A percentile compares a stretch with the other conserved stretches of the same genome.
Conservation (phyloP, 2,888 invertebrate species). For the Brenthis daphne region DNA sequence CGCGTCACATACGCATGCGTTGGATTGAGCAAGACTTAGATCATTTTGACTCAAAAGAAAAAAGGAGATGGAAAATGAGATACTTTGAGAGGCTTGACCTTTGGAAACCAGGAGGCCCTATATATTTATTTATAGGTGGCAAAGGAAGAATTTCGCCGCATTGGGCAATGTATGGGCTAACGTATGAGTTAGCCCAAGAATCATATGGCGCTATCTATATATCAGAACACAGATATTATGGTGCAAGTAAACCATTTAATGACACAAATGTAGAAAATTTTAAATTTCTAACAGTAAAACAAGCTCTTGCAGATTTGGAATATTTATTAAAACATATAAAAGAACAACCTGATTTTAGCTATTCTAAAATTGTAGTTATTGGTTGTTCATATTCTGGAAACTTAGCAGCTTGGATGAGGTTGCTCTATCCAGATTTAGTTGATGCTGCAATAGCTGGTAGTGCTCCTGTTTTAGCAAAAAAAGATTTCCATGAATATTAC, state of each 20-base stretch:
- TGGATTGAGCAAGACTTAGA: constrained; percentile 67
- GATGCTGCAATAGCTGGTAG: constrained; percentile 71
- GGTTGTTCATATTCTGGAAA: constrained; percentile 74
- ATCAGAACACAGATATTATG: constrained; percentile 72
- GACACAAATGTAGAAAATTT: constrained; percentile 55
- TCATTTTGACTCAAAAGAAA: constrained; percentile 59
- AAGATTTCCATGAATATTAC: constrained; percentile 68
- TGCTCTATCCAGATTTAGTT: constrained; percentile 64
- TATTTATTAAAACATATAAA: constrained; percentile 55
- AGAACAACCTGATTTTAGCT: constrained; percentile 46
- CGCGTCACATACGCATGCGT: constrained; percentile 19
- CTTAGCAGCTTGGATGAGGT: constrained; percentile 70
- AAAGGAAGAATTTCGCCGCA: constrained; percentile 56
- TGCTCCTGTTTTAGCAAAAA: constrained; percentile 68
- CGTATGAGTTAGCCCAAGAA: constrained; percentile 66
- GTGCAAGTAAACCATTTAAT: constrained; percentile 63
- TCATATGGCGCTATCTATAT: constrained; percentile 67
- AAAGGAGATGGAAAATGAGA: constrained; percentile 64
- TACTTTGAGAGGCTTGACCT: constrained; percentile 62
- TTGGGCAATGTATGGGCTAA: constrained; percentile 58
- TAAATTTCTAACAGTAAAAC: constrained; percentile 61
- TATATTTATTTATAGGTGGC: constrained; percentile 65
- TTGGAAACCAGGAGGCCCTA: constrained; percentile 60
- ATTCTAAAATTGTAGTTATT: constrained; percentile 66
- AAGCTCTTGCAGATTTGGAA: constrained; percentile 68